Evolutionary conservation across 35 echinoderm and acorn worm species (phyloP), one percentile per base, ranked within the genome.

Genomic region (Chiridota heheva): DNA sequence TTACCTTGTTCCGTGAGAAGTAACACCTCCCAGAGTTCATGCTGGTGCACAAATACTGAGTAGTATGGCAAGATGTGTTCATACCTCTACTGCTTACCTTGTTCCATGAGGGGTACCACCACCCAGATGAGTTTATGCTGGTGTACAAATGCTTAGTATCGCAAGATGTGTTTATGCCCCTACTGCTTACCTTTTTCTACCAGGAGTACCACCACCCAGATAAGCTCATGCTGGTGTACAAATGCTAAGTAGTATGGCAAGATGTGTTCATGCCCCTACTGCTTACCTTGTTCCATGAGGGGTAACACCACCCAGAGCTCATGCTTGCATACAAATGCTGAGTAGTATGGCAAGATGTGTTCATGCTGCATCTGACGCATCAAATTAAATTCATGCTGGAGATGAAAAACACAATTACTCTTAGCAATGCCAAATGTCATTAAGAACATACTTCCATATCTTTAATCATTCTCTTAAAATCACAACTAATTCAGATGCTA

Each of bases 281-380:
- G n/a, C 73, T 65, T 87, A 96, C 92, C 93, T 44, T 91, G 89
- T 32, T 91, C 86, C 93, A 97, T 97, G 22, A 97, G 85, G 34
- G 93, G 93, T 78, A 97, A 83, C 2, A 97, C 88, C n/a, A 87
- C 88, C 93, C 93, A 97, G 45, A 97, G 65, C 69, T 97, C 93
- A 56, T 86, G 83, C 48, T 69, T 66, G 48, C 42, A 40, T 17
- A 91, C 84, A 74, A 97, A 97, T 40, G 88, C 80, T 42, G 57
- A 13, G 5, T 66, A 69, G 58, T 70, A 91, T 42, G 49, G 41
- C 33, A 64, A 25, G 34, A 65, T 38, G 63, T 67, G 60, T 17
- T 64, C 60, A 42, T 46, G 67, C 28, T 96, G 86, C 68, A 91
- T 82, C 37, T 84, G 44, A 40, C 85, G 76, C 70, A 61, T 73